Evolutionary conservation across 2,888 invertebrate genomes (phyloP).

Genomic region (Mechanitis mazaeus): DNA sequence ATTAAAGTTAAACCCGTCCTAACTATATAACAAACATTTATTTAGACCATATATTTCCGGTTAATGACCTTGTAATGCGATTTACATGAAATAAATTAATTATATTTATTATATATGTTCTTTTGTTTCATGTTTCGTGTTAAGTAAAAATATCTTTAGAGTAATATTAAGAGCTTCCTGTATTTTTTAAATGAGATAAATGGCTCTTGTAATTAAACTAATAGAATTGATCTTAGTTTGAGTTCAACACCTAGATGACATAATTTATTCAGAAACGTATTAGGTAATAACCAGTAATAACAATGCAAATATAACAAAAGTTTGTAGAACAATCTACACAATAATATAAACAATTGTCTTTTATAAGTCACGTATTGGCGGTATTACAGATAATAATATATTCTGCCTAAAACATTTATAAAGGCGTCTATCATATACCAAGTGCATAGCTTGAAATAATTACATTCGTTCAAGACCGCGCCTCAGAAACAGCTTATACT

Average conservation of each 20-base stretch:
- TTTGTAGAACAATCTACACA: neutral
- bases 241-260: neutral
- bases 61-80: conserved; percentile 20
- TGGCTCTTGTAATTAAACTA: neutral
- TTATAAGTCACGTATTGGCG: neutral
- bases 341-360: conserved; percentile 45
- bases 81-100: conserved; percentile 8
- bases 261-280: conserved; percentile 1
- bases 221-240: neutral
- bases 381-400: conserved; percentile 11
- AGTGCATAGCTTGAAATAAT: conserved; percentile 65
- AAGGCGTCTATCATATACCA: conserved; percentile 49
- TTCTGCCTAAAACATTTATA: conserved; percentile 15
- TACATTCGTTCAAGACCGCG: conserved; percentile 62
- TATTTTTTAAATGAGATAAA: neutral
- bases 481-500: conserved; percentile 60
- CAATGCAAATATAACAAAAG: conserved; percentile 6
- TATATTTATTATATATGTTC: neutral
- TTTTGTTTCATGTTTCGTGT: neutral
- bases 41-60: conserved; percentile 7
- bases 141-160: neutral
- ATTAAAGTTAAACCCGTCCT: conserved; percentile 23
- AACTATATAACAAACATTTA: neutral
- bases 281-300: conserved; percentile 3
- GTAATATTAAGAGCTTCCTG: neutral